phyloP scores from a whole-genome alignment of 2,113 vertebrate genomes.

The Symphodus melops region DNA sequence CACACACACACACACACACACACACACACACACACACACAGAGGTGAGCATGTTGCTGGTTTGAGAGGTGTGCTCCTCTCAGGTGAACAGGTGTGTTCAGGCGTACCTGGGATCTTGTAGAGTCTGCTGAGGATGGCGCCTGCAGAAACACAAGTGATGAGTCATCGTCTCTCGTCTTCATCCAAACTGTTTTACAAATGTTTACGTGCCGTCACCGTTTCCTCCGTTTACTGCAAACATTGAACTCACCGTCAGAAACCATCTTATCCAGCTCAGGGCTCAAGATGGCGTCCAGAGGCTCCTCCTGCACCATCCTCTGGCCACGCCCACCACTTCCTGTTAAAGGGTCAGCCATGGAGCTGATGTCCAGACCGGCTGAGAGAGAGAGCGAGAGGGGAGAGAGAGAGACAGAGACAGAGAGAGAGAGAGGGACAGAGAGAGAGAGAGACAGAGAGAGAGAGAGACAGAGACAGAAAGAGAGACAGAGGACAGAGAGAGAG shows the following conservation, averaged over 20 bases:
- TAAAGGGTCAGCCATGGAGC: conserved; percentile 81
- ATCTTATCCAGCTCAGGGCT: conserved; percentile 98
- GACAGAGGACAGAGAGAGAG: background rate
- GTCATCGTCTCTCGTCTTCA: too few relatives aligned
- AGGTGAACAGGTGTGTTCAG: background rate
- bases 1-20: too few relatives aligned
- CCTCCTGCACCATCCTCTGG: conserved; percentile 87
- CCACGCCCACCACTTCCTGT: conserved; percentile 71
- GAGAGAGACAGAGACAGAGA: background rate
- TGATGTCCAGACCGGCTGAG: conserved; percentile 89
- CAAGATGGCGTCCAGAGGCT: conserved; percentile 94
- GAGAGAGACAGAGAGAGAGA: background rate
- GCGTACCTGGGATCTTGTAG: conserved; percentile 96
- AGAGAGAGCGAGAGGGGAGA: conserved; percentile 17
- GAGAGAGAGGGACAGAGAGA: background rate
- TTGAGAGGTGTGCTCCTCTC: too few relatives aligned
- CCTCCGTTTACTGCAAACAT: too few relatives aligned
- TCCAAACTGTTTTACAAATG: too few relatives aligned
- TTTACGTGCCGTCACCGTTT: too few relatives aligned
- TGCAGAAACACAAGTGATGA: conserved; percentile 63
- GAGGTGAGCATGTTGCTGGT: too few relatives aligned
- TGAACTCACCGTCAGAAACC: conserved; percentile 92
- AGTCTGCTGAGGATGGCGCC: conserved; percentile 95
- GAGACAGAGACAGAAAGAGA: background rate
- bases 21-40: too few relatives aligned